Percentiles rank a stretch among this genome's conserved stretches.
Evolutionary conservation across 1,140 invertebrate species (phyloP).

Genomic region (Cecropterus lyciades): DNA sequence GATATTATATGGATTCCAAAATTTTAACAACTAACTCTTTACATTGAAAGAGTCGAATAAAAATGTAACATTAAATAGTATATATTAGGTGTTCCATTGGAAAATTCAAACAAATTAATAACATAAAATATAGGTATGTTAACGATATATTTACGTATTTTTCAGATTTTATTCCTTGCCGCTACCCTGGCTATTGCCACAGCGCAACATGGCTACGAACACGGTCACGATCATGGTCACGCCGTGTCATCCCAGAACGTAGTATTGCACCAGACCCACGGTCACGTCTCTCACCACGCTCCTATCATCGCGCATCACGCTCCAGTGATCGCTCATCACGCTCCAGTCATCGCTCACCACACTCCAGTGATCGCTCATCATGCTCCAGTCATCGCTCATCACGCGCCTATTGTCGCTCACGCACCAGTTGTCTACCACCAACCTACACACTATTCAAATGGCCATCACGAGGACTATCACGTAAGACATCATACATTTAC

Average conservation of each 20-base stretch:
- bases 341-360: constrained; percentile 15
- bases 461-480: background rate
- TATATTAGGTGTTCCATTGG: no score
- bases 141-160: background rate
- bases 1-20: no score
- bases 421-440: constrained; percentile 9
- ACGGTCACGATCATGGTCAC: constrained; percentile 38
- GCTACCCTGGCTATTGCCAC: constrained; percentile 16
- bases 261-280: constrained; percentile 36
- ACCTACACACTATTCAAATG: constrained; percentile 2
- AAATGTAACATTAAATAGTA: no score
- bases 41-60: background rate
- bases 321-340: constrained; percentile 25
- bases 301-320: constrained; percentile 21
- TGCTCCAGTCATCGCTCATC: constrained; percentile 16
- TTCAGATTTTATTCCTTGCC: constrained; percentile 17
- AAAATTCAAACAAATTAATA: background rate
- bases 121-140: background rate
- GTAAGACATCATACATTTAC: constrained; percentile 1
- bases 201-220: constrained; percentile 38
- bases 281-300: constrained; percentile 15
- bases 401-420: constrained; percentile 18
- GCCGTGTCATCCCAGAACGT: constrained; percentile 17
- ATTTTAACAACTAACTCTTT: no score
- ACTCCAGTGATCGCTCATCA: constrained; percentile 8